Base-by-base conservation (phyloP, 2,797 vertebrate genomes). In the Epinephelus awoara region DNA sequence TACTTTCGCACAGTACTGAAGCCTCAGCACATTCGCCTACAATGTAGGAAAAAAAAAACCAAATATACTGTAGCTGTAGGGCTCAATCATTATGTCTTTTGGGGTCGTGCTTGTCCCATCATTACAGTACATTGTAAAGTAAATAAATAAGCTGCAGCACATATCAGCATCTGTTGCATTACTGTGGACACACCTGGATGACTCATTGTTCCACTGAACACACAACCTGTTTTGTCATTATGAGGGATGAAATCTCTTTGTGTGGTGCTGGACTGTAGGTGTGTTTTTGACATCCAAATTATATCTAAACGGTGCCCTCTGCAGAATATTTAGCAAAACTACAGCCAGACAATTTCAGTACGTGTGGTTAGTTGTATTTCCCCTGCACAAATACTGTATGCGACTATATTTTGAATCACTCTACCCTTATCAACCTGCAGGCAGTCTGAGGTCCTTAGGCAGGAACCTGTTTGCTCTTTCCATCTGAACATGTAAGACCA, bases 301-400 rank as follows among this genome's bases (percentile, higher is more conserved):
- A 42, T 69, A 18, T 65, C 72, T 25, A 70, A 85, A 91, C 49
- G 67, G 67, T 54, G 91, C 91, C 92, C 93, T 89, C 93, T 93
- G 74, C 72, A 72, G 92, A 77, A 42, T 3, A 29, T 61, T 78
- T 51, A 42, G 38, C 29, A 62, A 21, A 79, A 90, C 69, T 88
- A 61, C 88, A 90, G 46, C 56, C 67, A 10, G 4, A 3, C 5
- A n/a, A 18, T 59, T 21, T n/a, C 15, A 65, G 4, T 1, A 3
- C 21, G 6, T 50, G n/a, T 27, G 1, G 5, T 10, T 64, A 34
- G 34, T 8, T 34, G 34, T 34, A 34, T 34, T 59, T 71, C 15
- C 55, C 19, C 11, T 25, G 56, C 25, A 55, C 52, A 42, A 9
- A 42, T 42, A 42, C 40, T 2, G 23, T 23, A 23, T 23, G 23